phyloP scores from a whole-genome alignment of 2,888 invertebrate species.

The Nephrotoma flavescens region DNA sequence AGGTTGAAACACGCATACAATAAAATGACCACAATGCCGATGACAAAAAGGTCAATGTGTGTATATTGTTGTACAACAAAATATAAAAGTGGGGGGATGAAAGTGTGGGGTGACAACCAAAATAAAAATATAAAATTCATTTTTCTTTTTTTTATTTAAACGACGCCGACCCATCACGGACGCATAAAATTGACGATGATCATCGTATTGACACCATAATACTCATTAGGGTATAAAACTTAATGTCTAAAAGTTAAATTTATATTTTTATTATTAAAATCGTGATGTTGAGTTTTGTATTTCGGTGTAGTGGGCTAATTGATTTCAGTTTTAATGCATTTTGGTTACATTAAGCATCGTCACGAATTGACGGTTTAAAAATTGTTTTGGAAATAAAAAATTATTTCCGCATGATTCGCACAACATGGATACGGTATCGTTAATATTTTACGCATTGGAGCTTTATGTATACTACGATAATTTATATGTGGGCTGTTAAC shows the following conservation, averaged over 20 bases:
- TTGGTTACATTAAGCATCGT: background rate
- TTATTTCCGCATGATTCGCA: background rate
- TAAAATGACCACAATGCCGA: background rate
- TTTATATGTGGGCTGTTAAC: too few species aligned
- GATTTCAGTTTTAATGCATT: background rate
- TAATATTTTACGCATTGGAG: too few species aligned
- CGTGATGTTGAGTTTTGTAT: background rate
- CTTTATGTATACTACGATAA: too few species aligned
- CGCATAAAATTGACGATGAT: background rate
- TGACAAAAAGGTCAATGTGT: background rate
- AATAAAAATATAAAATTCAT: background rate
- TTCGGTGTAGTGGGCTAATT: background rate
- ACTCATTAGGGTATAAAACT: background rate
- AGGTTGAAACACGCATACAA: background rate
- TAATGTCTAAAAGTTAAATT: background rate
- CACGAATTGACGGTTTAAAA: background rate
- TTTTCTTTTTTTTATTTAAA: background rate
- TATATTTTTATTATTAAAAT: background rate
- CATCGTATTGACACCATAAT: background rate
- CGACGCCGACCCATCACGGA: background rate
- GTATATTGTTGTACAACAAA: background rate
- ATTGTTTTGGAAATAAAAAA: background rate
- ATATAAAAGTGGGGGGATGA: background rate
- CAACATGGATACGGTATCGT: background rate
- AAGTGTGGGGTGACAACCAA: background rate